phyloP scores from a whole-genome alignment of 2,797 vertebrate species.

The Periophthalmus magnuspinnatus region DNA sequence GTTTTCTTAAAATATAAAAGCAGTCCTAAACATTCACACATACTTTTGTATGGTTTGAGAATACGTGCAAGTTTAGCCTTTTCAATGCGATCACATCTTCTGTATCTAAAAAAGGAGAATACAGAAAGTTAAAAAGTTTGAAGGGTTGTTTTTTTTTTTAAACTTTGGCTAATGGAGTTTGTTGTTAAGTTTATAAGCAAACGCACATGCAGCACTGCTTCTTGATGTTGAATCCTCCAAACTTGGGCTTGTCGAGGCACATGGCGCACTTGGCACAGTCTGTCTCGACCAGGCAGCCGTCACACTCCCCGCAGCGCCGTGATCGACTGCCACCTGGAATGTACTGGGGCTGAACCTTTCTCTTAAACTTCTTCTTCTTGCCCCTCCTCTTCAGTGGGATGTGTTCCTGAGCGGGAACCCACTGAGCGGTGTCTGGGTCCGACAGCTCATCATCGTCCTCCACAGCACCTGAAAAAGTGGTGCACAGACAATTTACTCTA shows the following conservation, averaged over 20 bases:
- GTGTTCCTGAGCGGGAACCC: constrained; percentile 62
- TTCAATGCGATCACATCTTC: constrained; percentile 84
- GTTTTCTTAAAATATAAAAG: neutral
- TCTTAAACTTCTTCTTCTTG: constrained; percentile 46
- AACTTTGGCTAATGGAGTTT: constrained; percentile 13
- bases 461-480: constrained; percentile 65
- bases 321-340: constrained; percentile 52
- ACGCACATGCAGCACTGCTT: constrained; percentile 94
- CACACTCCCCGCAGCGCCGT: constrained; percentile 81
- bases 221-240: constrained; percentile 92
- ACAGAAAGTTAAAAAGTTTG: constrained; percentile 24
- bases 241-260: constrained; percentile 93
- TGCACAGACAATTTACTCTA: constrained; percentile 10
- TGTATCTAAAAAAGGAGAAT: constrained; percentile 70
- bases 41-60: constrained; percentile 66
- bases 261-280: constrained; percentile 88
- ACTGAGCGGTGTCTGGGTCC: constrained; percentile 62
- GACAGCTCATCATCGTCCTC: constrained; percentile 66
- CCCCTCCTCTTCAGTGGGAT: constrained; percentile 49
- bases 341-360: constrained; percentile 36
- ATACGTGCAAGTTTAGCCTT: constrained; percentile 58
- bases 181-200: neutral
- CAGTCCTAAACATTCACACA: constrained; percentile 20
- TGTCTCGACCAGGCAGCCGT: constrained; percentile 79
- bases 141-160: constrained; percentile 17